These are phyloP conservation scores for Zonitis immaculata DNA, from an alignment of 2,888 invertebrate genomes.

Conservation along the genomic window DNA sequence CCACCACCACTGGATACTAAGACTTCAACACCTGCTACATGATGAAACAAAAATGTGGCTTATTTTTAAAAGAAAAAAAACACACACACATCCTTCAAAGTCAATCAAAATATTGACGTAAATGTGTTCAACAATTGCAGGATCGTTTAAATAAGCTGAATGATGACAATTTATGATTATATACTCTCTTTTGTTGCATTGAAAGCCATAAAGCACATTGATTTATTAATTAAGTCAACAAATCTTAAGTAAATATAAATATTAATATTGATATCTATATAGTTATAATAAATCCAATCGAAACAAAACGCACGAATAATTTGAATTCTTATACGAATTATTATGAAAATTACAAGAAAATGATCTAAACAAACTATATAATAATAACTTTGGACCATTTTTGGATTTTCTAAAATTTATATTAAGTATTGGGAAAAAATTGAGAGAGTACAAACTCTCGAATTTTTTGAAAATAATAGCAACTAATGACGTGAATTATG, in stretches of 20 bases:
- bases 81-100: background rate
- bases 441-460: too few relatives aligned
- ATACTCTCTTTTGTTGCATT: background rate
- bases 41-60: slow-evolving; percentile 14
- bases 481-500: background rate
- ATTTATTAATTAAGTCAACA: background rate
- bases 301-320: background rate
- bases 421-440: too few relatives aligned
- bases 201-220: background rate
- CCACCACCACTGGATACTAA: slow-evolving; percentile 35
- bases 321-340: too few relatives aligned
- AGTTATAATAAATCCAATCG: too few relatives aligned
- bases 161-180: background rate
- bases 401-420: too few relatives aligned
- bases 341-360: too few relatives aligned
- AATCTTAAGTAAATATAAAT: background rate
- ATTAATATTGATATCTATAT: background rate
- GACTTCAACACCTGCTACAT: slow-evolving; percentile 44
- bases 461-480: too few relatives aligned
- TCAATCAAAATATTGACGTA: background rate
- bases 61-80: slow-evolving; percentile 8
- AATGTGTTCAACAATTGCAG: slow-evolving; percentile 1
- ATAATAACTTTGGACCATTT: too few relatives aligned
- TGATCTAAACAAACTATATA: too few relatives aligned
- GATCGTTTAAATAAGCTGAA: background rate